phyloP scores from a whole-genome alignment of 2,797 vertebrate genomes.

The Hyperoplus lanceolatus region DNA sequence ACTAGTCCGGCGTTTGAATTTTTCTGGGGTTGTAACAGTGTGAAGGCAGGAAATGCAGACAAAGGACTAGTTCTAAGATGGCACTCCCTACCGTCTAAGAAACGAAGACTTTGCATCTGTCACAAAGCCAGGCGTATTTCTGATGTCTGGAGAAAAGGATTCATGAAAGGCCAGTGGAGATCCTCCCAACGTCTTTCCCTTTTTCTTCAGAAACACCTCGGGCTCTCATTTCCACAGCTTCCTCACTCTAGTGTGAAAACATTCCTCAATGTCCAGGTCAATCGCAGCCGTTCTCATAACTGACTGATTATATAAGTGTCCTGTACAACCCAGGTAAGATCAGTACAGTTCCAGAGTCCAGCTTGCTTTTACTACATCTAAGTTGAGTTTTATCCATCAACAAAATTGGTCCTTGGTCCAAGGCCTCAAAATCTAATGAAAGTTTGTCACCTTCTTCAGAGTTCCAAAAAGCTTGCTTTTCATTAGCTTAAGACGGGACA shows the following conservation, averaged over 20 bases:
- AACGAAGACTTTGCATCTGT: slow-evolving; percentile 58
- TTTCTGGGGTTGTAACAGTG: slow-evolving; percentile 67
- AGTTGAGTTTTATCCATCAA: slow-evolving; percentile 48
- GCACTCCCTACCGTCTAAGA: slow-evolving; percentile 63
- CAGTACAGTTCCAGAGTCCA: slow-evolving; percentile 48
- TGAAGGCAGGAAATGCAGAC: slow-evolving; percentile 80
- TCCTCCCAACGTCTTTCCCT: slow-evolving; percentile 57
- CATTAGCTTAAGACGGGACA: slow-evolving; percentile 29
- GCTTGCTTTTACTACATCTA: slow-evolving; percentile 58
- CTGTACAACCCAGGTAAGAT: slow-evolving; percentile 40
- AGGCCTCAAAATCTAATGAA: slow-evolving; percentile 44
- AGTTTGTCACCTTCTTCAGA: slow-evolving; percentile 42
- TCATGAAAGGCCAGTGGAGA: slow-evolving; percentile 65
- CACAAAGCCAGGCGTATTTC: slow-evolving; percentile 65
- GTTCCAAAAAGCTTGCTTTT: slow-evolving; percentile 26
- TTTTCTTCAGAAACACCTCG: slow-evolving; percentile 49
- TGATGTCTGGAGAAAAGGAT: slow-evolving; percentile 71
- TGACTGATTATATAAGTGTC: slow-evolving; percentile 55
- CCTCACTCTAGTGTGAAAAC: slow-evolving; percentile 65
- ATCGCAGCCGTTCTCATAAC: slow-evolving; percentile 59
- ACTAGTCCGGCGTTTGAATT: slow-evolving; percentile 73
- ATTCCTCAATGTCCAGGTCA: slow-evolving; percentile 67
- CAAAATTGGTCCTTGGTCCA: slow-evolving; percentile 24
- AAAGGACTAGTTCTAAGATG: slow-evolving; percentile 69
- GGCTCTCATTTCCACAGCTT: slow-evolving; percentile 51